phyloP scores from a whole-genome alignment of 2,888 invertebrate species.

The Siphonodentalium dalli region DNA sequence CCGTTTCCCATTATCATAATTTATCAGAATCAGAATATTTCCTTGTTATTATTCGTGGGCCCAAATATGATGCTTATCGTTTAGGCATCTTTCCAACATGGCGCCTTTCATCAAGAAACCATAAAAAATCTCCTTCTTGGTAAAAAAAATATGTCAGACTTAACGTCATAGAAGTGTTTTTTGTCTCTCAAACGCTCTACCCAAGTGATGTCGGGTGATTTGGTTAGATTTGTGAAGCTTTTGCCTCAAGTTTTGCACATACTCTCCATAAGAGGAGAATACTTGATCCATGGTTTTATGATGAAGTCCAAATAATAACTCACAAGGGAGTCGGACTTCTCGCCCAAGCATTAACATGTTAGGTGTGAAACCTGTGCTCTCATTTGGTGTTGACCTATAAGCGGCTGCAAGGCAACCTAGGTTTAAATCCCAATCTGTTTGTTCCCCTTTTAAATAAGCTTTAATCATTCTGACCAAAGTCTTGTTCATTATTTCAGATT shows the following conservation, averaged over 20 bases:
- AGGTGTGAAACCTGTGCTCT: conserved; percentile 5
- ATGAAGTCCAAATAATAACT: not conserved
- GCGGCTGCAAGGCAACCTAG: conserved; percentile 11
- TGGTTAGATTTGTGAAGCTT: conserved; percentile 13
- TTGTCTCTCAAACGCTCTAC: not conserved
- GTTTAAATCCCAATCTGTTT: conserved; percentile 12
- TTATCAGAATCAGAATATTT: not conserved
- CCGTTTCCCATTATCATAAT: too few relatives aligned
- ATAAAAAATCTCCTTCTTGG: not conserved
- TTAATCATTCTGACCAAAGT: conserved; percentile 8
- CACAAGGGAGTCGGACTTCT: not conserved
- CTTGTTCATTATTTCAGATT: not conserved
- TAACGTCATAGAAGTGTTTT: conserved; percentile 1
- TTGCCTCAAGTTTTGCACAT: conserved; percentile 5
- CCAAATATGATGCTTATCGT: not conserved
- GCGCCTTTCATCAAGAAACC: not conserved
- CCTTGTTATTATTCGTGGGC: not conserved
- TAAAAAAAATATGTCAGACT: not conserved
- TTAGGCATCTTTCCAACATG: not conserved
- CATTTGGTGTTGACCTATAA: conserved; percentile 5
- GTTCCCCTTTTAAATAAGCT: conserved; percentile 7
- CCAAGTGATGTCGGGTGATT: conserved; percentile 6
- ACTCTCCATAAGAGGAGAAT: not conserved
- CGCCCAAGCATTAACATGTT: conserved; percentile 3
- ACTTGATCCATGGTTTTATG: not conserved